A percentile compares a stretch with the other conserved stretches of the same genome.
Evolutionary conservation across 2,797 vertebrate species (phyloP).

Genomic region (Poliocrania exsul): DNA sequence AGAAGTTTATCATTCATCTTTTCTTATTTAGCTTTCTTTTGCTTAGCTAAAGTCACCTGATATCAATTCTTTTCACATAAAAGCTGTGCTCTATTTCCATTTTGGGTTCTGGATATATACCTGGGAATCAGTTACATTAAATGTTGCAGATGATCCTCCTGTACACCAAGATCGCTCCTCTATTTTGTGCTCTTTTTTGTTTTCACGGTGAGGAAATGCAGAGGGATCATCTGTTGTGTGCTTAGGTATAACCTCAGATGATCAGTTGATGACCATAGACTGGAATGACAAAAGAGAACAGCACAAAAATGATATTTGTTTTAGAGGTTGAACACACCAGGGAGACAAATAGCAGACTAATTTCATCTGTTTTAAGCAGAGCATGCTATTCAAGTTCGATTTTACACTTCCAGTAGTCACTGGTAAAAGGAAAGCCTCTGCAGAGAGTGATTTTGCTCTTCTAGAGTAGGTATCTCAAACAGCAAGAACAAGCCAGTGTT

Average conservation of each 20-base stretch:
- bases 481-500: background rate
- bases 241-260: background rate
- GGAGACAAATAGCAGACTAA: background rate
- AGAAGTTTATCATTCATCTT: background rate
- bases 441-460: background rate
- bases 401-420: background rate
- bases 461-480: background rate
- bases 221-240: background rate
- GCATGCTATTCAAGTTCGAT: fast-evolving
- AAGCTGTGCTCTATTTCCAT: background rate
- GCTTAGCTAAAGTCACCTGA: background rate
- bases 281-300: background rate
- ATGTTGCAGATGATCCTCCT: background rate
- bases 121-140: background rate
- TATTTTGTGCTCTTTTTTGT: background rate
- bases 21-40: background rate
- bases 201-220: background rate
- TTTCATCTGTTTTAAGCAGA: background rate
- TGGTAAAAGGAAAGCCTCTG: background rate
- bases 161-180: fast-evolving
- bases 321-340: background rate
- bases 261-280: background rate
- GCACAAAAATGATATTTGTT: background rate
- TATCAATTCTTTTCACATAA: background rate
- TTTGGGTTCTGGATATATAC: background rate